Percentiles rank a stretch among this genome's conserved stretches.
phyloP scores from a whole-genome alignment of 2,113 vertebrate species.

The Pandion haliaetus region DNA sequence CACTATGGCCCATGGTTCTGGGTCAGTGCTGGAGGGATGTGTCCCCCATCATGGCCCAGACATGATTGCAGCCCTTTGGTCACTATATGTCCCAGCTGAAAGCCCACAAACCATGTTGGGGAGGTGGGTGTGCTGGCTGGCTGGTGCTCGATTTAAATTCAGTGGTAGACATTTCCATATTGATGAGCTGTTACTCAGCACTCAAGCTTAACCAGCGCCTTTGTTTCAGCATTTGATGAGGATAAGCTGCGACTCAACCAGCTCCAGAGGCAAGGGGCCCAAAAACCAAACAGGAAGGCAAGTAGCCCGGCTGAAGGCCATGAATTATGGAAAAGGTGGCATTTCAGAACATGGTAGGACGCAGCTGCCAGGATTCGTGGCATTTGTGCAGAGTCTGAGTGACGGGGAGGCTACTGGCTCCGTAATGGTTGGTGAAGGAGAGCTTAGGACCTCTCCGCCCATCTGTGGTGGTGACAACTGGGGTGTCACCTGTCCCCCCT shows the following conservation, averaged over 20 bases:
- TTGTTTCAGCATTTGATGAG: neutral
- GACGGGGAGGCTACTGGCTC: neutral
- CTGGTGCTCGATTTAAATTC: neutral
- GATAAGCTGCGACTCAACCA: neutral
- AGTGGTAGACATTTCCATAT: neutral
- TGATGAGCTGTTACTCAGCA: neutral
- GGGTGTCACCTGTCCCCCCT: neutral
- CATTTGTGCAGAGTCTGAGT: neutral
- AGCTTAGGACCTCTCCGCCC: neutral
- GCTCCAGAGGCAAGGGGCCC: neutral
- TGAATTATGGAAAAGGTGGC: neutral
- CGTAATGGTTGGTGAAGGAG: fast-evolving
- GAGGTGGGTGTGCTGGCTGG: neutral
- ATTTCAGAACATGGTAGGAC: neutral
- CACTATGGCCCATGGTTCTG: neutral
- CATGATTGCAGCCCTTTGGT: neutral
- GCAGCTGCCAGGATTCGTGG: neutral
- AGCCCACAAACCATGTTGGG: neutral
- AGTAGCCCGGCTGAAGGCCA: fast-evolving
- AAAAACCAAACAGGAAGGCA: fast-evolving
- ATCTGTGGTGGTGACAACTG: neutral
- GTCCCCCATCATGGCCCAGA: neutral
- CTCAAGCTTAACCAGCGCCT: neutral
- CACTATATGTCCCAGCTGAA: neutral
- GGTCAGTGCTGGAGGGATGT: neutral